Base-by-base conservation (phyloP, 2,797 vertebrate species). In the Lerista edwardsae region DNA sequence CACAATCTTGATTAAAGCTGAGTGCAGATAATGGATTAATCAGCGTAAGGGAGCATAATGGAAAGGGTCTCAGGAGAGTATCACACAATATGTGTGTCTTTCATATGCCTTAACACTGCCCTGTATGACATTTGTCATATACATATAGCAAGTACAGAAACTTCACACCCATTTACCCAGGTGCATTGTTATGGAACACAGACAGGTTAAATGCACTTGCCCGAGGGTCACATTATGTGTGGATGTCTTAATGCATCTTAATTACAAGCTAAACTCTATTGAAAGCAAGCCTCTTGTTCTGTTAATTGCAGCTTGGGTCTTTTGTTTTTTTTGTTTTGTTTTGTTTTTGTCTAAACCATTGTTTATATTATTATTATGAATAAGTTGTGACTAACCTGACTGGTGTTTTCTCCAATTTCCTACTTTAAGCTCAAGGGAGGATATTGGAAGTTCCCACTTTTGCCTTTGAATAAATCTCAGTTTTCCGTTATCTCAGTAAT, bases 11-110 rank as follows among this genome's bases (percentile, higher is more conserved):
- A 83, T 87, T 88, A 91, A 93, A 85, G 57, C 12, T 80, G 86
- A 94, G 17, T 89, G 76, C 51, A 90, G 67, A 90, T 87, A 93
- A 93, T 80, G 44, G 75, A 86, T 78, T 90, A 68, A 90, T 51
- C 69, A 47, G 67, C 77, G 82, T 83, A 85, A 23, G 80, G 6
- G 5, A 9, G n/a, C 73, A n/a, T 73, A 80, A 88, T 82, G 79
- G 86, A 89, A 87, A 84, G 41, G 10, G 67, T 87, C 69, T 74
- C 88, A 86, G 34, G 68, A 86, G 87, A 81, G 23, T 29, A 82
- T 34, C 76, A 61, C 79, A 79, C 89, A 89, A 76, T n/a, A 62
- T 6, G 67, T 87, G 27, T 78, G 31, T 11, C 76, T 74, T 83
- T 89, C 65, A 88, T 34, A 21, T 15, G 72, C 4, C 8, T 67